Evolutionary conservation across 53 echinoderm and acorn worm genomes (phyloP).

Genomic region (Antedon mediterranea): DNA sequence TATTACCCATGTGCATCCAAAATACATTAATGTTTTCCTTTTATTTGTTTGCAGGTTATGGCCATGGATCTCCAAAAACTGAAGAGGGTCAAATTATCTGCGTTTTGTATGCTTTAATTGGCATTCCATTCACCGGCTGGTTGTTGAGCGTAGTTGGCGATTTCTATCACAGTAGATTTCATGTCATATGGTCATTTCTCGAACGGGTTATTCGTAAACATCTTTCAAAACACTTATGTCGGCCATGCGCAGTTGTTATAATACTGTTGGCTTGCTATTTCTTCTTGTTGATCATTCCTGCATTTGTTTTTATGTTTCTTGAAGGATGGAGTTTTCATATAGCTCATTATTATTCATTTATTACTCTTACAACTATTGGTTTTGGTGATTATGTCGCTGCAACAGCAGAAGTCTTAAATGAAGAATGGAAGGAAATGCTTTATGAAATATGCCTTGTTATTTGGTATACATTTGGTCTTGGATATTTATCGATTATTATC

Average conservation of each 20-base stretch:
- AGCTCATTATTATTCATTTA: slow-evolving; percentile 27
- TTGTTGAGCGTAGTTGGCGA: slow-evolving; percentile 13
- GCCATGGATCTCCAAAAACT: slow-evolving; percentile 12
- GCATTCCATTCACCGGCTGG: slow-evolving; percentile 25
- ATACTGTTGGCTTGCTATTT: slow-evolving; percentile 9
- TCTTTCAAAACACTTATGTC: neutral
- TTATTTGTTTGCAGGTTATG: slow-evolving; percentile 15
- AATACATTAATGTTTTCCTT: neutral
- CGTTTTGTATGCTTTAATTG: neutral
- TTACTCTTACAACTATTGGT: slow-evolving; percentile 27
- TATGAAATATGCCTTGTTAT: slow-evolving; percentile 20
- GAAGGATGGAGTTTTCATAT: slow-evolving; percentile 24
- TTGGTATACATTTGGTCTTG: slow-evolving; percentile 31
- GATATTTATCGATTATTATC: slow-evolving; percentile 20
- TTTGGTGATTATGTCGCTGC: slow-evolving; percentile 31
- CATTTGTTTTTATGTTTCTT: slow-evolving; percentile 3
- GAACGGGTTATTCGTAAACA: neutral
- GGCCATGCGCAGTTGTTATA: neutral
- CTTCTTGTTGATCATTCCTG: slow-evolving; percentile 14
- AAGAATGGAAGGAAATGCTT: slow-evolving; percentile 19
- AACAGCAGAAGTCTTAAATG: neutral
- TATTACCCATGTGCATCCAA: too few species aligned
- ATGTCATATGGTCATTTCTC: neutral
- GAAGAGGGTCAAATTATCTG: neutral
- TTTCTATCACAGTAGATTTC: slow-evolving; percentile 8